phyloP scores from a whole-genome alignment of 1,140 invertebrate species.

The Drosophila orena region DNA sequence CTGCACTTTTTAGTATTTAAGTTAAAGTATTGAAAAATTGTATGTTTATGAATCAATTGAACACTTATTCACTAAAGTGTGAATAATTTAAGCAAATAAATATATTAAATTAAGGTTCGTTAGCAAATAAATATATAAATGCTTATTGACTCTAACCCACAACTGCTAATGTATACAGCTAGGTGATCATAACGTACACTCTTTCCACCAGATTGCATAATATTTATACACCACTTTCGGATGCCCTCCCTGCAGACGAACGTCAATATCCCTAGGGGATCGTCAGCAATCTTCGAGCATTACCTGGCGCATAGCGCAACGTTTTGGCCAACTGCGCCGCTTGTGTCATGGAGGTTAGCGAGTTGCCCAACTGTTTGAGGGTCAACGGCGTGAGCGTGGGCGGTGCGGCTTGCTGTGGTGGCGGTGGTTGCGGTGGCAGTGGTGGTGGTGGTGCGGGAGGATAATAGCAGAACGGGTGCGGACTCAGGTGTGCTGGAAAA shows the following conservation, averaged over 20 bases:
- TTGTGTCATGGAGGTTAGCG: slow-evolving; percentile 83
- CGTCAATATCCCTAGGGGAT: neutral
- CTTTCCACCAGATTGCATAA: neutral
- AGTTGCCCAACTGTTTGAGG: slow-evolving; percentile 83
- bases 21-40: too few relatives aligned
- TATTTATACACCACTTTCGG: neutral
- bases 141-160: neutral
- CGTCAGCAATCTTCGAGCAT: slow-evolving; percentile 25
- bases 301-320: slow-evolving; percentile 83
- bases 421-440: slow-evolving; percentile 74
- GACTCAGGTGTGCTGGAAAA: slow-evolving; percentile 85
- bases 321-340: slow-evolving; percentile 84
- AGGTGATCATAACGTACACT: neutral
- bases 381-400: slow-evolving; percentile 78
- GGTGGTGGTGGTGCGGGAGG: slow-evolving; percentile 84
- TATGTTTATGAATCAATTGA: too few relatives aligned
- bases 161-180: neutral
- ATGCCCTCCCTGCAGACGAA: slow-evolving; percentile 6
- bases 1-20: too few relatives aligned
- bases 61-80: too few relatives aligned
- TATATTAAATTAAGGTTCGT: too few relatives aligned
- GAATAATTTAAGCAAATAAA: too few relatives aligned
- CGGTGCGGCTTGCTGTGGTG: slow-evolving; percentile 57
- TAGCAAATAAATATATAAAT: too few relatives aligned
- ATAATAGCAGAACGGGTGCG: slow-evolving; percentile 85